phyloP scores from a whole-genome alignment of 2,797 vertebrate species.

The Phalloptychus januarius region DNA sequence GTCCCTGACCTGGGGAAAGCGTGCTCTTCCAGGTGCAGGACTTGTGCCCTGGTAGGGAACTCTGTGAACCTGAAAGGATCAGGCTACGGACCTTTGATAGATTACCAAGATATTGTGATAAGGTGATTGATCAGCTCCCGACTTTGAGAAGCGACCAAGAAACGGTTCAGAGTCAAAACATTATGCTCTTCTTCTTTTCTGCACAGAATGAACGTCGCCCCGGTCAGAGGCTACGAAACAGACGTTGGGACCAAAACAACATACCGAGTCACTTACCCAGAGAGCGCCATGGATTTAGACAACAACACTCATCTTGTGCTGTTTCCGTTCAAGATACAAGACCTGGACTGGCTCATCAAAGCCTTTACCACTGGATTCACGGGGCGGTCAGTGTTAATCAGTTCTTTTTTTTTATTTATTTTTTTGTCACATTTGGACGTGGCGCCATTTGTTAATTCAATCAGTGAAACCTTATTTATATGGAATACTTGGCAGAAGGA shows the following conservation, averaged over 20 bases:
- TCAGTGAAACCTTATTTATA: not conserved
- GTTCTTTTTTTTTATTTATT: too few relatives aligned
- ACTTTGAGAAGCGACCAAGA: not conserved
- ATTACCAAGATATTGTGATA: slow-evolving; percentile 30
- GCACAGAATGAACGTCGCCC: slow-evolving; percentile 43
- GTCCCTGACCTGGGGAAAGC: not conserved
- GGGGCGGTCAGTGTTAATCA: not conserved
- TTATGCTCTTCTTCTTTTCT: not conserved
- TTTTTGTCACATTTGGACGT: not conserved
- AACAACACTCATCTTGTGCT: slow-evolving; percentile 35
- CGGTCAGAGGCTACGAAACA: slow-evolving; percentile 22
- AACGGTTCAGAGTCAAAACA: not conserved
- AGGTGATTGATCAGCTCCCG: slow-evolving; percentile 24
- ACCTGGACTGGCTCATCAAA: slow-evolving; percentile 35
- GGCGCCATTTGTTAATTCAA: too few relatives aligned
- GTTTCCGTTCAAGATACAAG: slow-evolving; percentile 39
- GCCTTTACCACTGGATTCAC: slow-evolving; percentile 9
- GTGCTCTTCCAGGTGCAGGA: slow-evolving; percentile 17
- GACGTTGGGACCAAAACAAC: slow-evolving; percentile 51
- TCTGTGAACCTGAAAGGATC: slow-evolving; percentile 38
- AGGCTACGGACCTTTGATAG: slow-evolving; percentile 33
- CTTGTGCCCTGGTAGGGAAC: slow-evolving; percentile 44
- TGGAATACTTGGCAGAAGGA: too few relatives aligned
- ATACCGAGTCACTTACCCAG: slow-evolving; percentile 44
- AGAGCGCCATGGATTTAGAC: slow-evolving; percentile 23